Conservation (phyloP, 2,888 invertebrate species). For the Acronicta leporina region DNA sequence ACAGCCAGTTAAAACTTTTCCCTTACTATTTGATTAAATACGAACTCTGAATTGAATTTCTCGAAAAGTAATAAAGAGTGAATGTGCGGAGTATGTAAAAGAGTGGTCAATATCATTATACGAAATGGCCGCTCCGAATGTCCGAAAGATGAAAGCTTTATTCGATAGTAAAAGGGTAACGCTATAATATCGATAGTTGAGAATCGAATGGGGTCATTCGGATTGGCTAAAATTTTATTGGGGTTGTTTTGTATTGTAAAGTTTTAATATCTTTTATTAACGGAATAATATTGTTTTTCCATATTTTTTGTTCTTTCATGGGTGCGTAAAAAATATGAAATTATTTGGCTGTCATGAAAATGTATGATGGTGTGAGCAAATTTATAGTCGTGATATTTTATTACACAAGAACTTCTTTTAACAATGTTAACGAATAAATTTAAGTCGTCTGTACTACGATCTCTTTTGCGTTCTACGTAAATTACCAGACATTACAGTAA, state of each 20-base stretch:
- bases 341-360: background rate
- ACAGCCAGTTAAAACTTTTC: slow-evolving; percentile 22
- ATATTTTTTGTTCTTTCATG: slow-evolving; percentile 1
- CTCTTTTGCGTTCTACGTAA: too few relatives aligned
- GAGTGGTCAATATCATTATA: slow-evolving; percentile 74
- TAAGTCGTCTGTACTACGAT: too few relatives aligned
- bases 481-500: too few relatives aligned
- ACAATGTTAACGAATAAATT: too few relatives aligned
- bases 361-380: background rate
- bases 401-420: background rate
- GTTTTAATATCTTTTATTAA: slow-evolving; percentile 23
- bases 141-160: slow-evolving; percentile 78
- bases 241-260: slow-evolving; percentile 11
- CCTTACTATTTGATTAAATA: slow-evolving; percentile 32
- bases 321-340: background rate
- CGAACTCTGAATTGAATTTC: slow-evolving; percentile 41
- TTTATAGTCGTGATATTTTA: background rate
- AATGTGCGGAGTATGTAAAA: slow-evolving; percentile 54
- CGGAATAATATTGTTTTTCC: slow-evolving; percentile 1
- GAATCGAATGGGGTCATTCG: slow-evolving; percentile 70
- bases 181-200: slow-evolving; percentile 74
- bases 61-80: slow-evolving; percentile 37
- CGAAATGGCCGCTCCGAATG: slow-evolving; percentile 71
- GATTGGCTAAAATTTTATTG: slow-evolving; percentile 56
- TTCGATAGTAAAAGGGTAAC: slow-evolving; percentile 82